Base-by-base conservation (phyloP, 1,140 invertebrate genomes). In the Triops longicaudatus region DNA sequence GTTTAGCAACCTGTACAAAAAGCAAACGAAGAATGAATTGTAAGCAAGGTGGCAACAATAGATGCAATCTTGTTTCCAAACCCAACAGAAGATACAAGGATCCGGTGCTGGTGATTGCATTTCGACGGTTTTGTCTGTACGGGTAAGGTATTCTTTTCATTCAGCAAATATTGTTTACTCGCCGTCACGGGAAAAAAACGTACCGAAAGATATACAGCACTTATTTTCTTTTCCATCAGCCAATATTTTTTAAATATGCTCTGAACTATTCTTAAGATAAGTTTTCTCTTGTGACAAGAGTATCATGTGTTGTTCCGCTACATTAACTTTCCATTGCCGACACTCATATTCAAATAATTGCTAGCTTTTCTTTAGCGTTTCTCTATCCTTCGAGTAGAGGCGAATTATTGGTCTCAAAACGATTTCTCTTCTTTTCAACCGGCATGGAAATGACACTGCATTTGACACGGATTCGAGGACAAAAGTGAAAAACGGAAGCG, bases 1-100 rank as follows among this genome's bases (percentile, higher is more conserved):
- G 83, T 80, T 91, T 90, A 0, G 89, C 90, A 78, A 91, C 86
- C 91, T 92, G 86, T 41, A 87, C 86, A 78, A 79, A 77, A 79
- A 80, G 81, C 76, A 73, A 73, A 27, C 9, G 26, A 73, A 12
- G 50, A 72, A 17, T 22, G 42, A 27, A 37, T 17, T 50, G 74
- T 31, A 76, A 71, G 22, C 28, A 72, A 72, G 12, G 26, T 26
- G 22, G 26, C 2, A 76, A 22, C 22, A 22, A 22, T 17, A 17
- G 50, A 17, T 4, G 31, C 7, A 37, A 37, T 37, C 31, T 37
- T 37, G 31, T 37, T 37, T 37, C 31, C 7, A 7, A 2, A 37
- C 31, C 31, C 2, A 37, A 37, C 31, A 37, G 31, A 37, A 37
- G 31, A 7, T 7, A 37, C 31, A 37, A 37, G 7, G 31, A 37